Percentiles rank a stretch among this genome's conserved stretches.
phyloP scores from a whole-genome alignment of 2,113 vertebrate species.

The Ailuropoda melanoleuca region DNA sequence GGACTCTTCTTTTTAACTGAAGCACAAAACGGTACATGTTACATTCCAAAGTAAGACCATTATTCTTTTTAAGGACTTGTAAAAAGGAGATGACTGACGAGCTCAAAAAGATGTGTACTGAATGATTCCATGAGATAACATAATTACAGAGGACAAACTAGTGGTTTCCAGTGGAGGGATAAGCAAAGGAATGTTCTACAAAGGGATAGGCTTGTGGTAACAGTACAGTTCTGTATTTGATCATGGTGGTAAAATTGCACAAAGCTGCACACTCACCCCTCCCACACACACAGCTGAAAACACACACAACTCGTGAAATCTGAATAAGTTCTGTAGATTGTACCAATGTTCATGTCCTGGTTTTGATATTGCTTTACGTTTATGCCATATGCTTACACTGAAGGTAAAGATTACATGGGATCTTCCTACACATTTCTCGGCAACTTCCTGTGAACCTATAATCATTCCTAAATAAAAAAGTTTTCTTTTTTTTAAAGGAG shows the following conservation, averaged over 20 bases:
- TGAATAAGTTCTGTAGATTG: neutral
- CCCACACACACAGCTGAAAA: neutral
- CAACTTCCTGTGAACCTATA: neutral
- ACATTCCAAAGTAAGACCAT: neutral
- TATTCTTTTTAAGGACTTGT: neutral
- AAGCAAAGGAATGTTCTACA: neutral
- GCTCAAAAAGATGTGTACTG: neutral
- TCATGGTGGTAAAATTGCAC: neutral
- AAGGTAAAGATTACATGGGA: neutral
- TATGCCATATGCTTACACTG: neutral
- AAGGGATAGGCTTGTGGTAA: neutral
- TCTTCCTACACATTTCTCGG: neutral
- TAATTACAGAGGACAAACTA: neutral
- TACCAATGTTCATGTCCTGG: neutral
- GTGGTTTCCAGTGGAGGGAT: neutral
- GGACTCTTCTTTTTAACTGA: neutral
- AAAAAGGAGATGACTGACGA: neutral
- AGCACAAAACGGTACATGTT: neutral
- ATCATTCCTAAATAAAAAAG: constrained; percentile 15
- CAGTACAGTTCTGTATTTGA: neutral
- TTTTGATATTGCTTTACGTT: neutral
- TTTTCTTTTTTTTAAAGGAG: neutral
- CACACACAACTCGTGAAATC: neutral
- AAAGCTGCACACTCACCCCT: neutral
- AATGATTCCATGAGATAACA: neutral